Evolutionary conservation across 1,140 invertebrate species (phyloP).

Genomic region (Pachypeltis micranthus): DNA sequence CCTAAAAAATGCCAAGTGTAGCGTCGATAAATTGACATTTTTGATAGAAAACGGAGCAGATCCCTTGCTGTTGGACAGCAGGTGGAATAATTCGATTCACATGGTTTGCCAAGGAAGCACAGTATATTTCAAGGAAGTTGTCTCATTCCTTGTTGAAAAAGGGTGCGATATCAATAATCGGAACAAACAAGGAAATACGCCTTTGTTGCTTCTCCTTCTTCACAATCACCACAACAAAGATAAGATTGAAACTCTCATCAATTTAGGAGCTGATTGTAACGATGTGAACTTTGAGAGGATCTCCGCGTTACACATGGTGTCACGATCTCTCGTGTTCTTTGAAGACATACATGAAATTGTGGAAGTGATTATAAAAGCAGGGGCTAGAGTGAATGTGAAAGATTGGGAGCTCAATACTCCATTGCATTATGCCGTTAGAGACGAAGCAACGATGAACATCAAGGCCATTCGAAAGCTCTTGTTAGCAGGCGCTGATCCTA

Average conservation of each 20-base stretch:
- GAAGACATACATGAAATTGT: neutral
- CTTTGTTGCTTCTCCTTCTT: neutral
- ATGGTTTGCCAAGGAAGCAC: neutral
- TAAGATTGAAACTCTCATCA: neutral
- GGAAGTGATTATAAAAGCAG: neutral
- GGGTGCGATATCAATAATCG: neutral
- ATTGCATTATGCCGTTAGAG: neutral
- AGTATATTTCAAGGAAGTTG: neutral
- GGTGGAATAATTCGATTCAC: neutral
- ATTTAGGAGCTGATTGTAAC: neutral
- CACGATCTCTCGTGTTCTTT: neutral
- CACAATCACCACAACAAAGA: neutral
- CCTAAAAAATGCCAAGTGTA: neutral
- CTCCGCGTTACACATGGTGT: neutral
- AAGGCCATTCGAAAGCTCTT: neutral
- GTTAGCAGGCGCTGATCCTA: neutral
- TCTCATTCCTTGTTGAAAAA: neutral
- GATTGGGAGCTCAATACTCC: neutral
- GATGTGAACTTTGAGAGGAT: neutral
- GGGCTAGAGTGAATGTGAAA: neutral
- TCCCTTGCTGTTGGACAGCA: neutral
- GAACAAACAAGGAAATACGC: neutral
- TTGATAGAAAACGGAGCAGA: neutral
- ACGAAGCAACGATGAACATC: neutral
- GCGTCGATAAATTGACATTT: neutral